Conservation (phyloP, 37 sponge, comb jelly and placozoan genomes). For the Spongilla lacustris region DNA sequence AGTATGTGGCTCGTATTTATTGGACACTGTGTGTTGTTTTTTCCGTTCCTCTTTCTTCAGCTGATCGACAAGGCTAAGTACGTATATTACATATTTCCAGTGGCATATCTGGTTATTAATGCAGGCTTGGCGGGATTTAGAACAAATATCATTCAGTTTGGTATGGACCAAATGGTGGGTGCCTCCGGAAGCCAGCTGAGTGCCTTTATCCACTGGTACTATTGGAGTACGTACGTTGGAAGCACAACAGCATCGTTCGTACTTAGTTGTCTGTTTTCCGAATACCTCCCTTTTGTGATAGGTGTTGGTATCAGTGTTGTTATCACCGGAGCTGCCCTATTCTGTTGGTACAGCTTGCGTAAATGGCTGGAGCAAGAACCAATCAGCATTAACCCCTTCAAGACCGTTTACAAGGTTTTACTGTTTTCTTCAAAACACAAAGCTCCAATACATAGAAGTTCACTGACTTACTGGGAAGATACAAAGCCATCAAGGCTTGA, state of each 20-base stretch:
- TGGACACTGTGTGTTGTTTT: constrained; percentile 3
- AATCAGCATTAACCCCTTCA: constrained; percentile 31
- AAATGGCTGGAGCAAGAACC: constrained; percentile 53
- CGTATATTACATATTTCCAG: constrained; percentile 10
- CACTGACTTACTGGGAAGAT: constrained; percentile 37
- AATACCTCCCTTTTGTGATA: constrained; percentile 7
- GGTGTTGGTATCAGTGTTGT: constrained; percentile 27
- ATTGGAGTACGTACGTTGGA: constrained; percentile 57
- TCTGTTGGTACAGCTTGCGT: neutral
- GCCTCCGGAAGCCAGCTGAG: constrained; percentile 42
- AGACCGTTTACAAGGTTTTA: neutral
- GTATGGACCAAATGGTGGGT: constrained; percentile 56
- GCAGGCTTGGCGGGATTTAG: constrained; percentile 44
- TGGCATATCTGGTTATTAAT: constrained; percentile 29
- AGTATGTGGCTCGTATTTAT: constrained; percentile 44
- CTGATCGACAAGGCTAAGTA: neutral
- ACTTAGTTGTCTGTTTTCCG: too few relatives aligned
- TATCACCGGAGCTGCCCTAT: constrained; percentile 30
- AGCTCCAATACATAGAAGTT: constrained; percentile 15
- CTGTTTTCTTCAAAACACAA: constrained; percentile 10
- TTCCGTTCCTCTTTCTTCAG: constrained; percentile 3
- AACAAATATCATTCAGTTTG: constrained; percentile 58
- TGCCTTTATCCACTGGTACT: constrained; percentile 65
- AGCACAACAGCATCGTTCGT: neutral
- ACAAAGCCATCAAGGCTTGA: constrained; percentile 27